Percentiles rank a stretch among this genome's conserved stretches.
Evolutionary conservation across 2,888 invertebrate genomes (phyloP).

Genomic region (Anoncus sp.): DNA sequence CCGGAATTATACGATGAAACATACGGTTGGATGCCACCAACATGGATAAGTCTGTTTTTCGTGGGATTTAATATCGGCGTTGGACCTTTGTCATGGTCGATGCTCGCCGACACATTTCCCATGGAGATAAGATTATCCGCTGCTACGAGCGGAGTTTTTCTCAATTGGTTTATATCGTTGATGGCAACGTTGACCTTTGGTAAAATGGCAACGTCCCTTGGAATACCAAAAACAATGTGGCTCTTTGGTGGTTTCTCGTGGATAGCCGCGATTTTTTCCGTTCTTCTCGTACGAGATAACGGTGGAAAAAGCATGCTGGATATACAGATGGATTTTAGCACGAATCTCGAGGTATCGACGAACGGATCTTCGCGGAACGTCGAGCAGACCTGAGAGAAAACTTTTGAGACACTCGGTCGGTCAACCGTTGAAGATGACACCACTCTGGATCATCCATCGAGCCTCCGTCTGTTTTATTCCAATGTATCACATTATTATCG

Average conservation of each 20-base stretch:
- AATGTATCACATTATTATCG: not conserved
- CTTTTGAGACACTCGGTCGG: not conserved
- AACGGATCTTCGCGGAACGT: slow-evolving; percentile 31
- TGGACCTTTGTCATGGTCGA: slow-evolving; percentile 78
- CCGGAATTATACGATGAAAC: slow-evolving; percentile 74
- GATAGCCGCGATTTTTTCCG: slow-evolving; percentile 69
- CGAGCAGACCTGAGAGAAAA: slow-evolving; percentile 30
- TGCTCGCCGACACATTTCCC: slow-evolving; percentile 78
- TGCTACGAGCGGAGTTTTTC: slow-evolving; percentile 65
- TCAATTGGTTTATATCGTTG: slow-evolving; percentile 75
- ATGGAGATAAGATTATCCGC: slow-evolving; percentile 70
- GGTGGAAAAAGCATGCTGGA: slow-evolving; percentile 72
- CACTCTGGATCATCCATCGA: slow-evolving; percentile 1
- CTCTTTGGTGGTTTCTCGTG: slow-evolving; percentile 73
- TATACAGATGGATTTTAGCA: slow-evolving; percentile 72
- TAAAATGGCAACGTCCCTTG: slow-evolving; percentile 68
- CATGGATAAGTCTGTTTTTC: slow-evolving; percentile 73
- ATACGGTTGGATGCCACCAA: slow-evolving; percentile 77
- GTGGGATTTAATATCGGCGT: slow-evolving; percentile 75
- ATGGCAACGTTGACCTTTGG: slow-evolving; percentile 71
- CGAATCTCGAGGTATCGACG: slow-evolving; percentile 37
- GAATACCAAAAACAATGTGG: slow-evolving; percentile 71
- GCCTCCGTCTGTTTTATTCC: not conserved
- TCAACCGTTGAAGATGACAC: not conserved
- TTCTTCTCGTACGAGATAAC: slow-evolving; percentile 70